Evolutionary conservation across 2,888 invertebrate genomes (phyloP), one percentile per base, ranked within the genome.

Genomic region (Aromia moschata): DNA sequence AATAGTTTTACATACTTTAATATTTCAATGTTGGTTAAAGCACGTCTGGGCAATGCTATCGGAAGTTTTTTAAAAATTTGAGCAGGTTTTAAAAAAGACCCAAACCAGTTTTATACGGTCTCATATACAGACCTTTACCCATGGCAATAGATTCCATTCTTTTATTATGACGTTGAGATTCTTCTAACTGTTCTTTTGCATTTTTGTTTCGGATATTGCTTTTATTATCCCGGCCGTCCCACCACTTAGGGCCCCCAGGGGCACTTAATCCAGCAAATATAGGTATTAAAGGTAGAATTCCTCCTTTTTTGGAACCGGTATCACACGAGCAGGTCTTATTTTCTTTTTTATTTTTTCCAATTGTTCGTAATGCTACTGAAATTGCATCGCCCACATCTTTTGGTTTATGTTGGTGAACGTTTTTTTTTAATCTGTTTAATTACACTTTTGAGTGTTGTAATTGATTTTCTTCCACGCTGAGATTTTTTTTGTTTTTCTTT

Each of bases 281-380:
- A 37, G 74, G 61, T 14, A 55, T 44, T 10, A 55, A 12, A 0
- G 73, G 76, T 53, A 74, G 56, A 18, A 76, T 49, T 31, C 76
- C 75, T 30, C 75, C 74, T 33, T 52, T 66, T 75, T 76, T 3
- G 74, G 73, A 11, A 74, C 11, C 20, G 70, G 68, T 33, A 74
- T 69, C 44, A 75, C 60, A n/a, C 74, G 60, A 10, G 38, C 10
- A 12, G 18, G 10, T 40, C 16, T 17, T 15, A 49, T 40, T 49
- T 30, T 33, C n/a, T 31, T 9, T 43, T 33, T 14, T 12, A 30
- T 7, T 3, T 10, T 14, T 33, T n/a, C 9, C 37, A 36, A 12
- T 16, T 15, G 33, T 2, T 10, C 7, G 3, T 17, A 40, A 16
- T 7, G 40, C 40, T 10, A 40, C 40, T 1, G n/a, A 16, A 16